Evolutionary conservation across 2,888 invertebrate genomes (phyloP).

Genomic region (Lycaena phlaeas): DNA sequence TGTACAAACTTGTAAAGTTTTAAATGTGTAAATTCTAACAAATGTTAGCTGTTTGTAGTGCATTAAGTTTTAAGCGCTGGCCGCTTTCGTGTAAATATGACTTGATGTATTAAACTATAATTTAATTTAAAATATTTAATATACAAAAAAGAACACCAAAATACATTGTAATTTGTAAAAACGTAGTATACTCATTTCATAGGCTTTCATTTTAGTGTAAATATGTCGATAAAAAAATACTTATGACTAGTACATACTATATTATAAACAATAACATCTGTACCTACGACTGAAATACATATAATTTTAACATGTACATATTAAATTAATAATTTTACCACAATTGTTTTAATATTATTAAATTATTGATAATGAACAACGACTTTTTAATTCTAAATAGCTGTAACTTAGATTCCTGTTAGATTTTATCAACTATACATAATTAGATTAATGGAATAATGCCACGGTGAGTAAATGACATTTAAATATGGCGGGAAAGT

Average conservation of each 20-base stretch:
- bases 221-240: slow-evolving; percentile 18
- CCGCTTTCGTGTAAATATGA: slow-evolving; percentile 18
- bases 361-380: slow-evolving; percentile 51
- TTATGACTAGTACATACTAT: slow-evolving; percentile 31
- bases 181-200: slow-evolving; percentile 5
- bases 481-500: slow-evolving; percentile 25
- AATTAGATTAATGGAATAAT: slow-evolving; percentile 37
- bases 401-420: slow-evolving; percentile 44
- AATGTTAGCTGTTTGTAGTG: slow-evolving; percentile 1
- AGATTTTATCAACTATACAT: slow-evolving; percentile 23
- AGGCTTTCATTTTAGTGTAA: not conserved
- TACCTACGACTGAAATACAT: slow-evolving; percentile 55
- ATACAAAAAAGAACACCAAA: slow-evolving; percentile 31
- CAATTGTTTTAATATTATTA: slow-evolving; percentile 24
- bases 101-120: slow-evolving; percentile 14
- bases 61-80: slow-evolving; percentile 12
- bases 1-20: not conserved
- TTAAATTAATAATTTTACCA: slow-evolving; percentile 21
- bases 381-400: slow-evolving; percentile 70
- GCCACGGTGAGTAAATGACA: slow-evolving; percentile 26
- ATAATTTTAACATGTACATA: slow-evolving; percentile 34
- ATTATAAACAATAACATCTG: slow-evolving; percentile 30
- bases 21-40: not conserved
- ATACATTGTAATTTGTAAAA: slow-evolving; percentile 21
- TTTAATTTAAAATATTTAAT: slow-evolving; percentile 16